These are phyloP conservation scores for Chionoecetes opilio DNA, from an alignment of 1,140 invertebrate genomes.

Conservation along the genomic window DNA sequence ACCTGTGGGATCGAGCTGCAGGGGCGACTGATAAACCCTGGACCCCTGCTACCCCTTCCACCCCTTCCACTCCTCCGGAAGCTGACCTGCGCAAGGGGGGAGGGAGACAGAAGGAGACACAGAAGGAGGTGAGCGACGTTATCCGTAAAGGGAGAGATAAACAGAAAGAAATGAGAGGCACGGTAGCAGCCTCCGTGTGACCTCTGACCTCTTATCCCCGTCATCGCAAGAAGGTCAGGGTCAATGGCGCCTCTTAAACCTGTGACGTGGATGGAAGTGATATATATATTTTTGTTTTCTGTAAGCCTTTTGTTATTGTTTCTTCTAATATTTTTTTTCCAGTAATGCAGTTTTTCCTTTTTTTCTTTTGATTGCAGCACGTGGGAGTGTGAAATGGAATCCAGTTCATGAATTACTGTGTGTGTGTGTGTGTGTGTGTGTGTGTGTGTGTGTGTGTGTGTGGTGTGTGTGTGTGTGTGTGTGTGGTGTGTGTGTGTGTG, in stretches of 20 bases:
- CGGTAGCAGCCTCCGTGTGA: slow-evolving; percentile 22
- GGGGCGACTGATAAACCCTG: neutral
- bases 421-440: no score
- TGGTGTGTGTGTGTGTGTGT: no score
- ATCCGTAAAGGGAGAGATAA: neutral
- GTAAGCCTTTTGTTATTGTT: neutral
- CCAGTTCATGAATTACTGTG: no score
- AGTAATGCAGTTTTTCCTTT: neutral
- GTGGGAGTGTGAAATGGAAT: no score
- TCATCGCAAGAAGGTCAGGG: neutral
- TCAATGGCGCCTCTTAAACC: neutral
- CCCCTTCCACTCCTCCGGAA: neutral
- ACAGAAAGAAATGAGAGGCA: neutral
- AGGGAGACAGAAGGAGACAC: neutral
- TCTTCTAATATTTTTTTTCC: neutral
- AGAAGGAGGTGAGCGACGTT: neutral
- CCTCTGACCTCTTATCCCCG: neutral
- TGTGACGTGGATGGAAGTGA: neutral
- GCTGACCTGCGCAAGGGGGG: neutral
- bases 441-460: no score
- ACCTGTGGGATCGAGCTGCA: neutral
- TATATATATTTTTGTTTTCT: neutral
- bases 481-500: no score
- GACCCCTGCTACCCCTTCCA: neutral
- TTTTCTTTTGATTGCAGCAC: no score